phyloP scores from a whole-genome alignment of 2,888 invertebrate species.

The Patella pellucida region DNA sequence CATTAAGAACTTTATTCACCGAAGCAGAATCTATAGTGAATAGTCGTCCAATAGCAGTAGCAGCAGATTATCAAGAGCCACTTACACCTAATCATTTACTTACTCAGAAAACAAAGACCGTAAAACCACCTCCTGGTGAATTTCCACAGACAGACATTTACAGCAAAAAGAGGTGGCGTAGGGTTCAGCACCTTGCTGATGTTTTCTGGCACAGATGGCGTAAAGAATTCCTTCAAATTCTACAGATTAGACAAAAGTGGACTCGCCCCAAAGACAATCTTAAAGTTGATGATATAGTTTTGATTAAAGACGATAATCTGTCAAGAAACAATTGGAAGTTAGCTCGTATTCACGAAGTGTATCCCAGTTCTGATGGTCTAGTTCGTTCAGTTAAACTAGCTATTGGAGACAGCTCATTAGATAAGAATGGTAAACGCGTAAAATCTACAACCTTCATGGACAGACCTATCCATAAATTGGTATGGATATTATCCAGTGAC shows the following conservation, averaged over 20 bases:
- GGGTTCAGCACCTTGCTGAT: slow-evolving; percentile 38
- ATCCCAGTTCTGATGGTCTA: slow-evolving; percentile 27
- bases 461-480: slow-evolving; percentile 36
- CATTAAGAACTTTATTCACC: slow-evolving; percentile 31
- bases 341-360: slow-evolving; percentile 25
- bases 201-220: slow-evolving; percentile 44
- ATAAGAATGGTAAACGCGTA: slow-evolving; percentile 21
- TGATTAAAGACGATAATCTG: slow-evolving; percentile 35
- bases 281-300: slow-evolving; percentile 38
- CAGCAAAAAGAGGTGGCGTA: slow-evolving; percentile 36
- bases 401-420: slow-evolving; percentile 17
- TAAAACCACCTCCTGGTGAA: slow-evolving; percentile 25
- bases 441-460: slow-evolving; percentile 23
- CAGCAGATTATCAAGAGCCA: slow-evolving; percentile 21
- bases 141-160: slow-evolving; percentile 36
- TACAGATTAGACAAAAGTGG: slow-evolving; percentile 39
- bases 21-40: slow-evolving; percentile 36
- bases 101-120: slow-evolving; percentile 22
- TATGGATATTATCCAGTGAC: slow-evolving; percentile 21
- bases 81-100: slow-evolving; percentile 33
- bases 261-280: slow-evolving; percentile 26
- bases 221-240: slow-evolving; percentile 34
- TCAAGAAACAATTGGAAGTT: slow-evolving; percentile 34
- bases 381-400: slow-evolving; percentile 31
- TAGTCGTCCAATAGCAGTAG: slow-evolving; percentile 31